Conservation (phyloP, 35 echinoderm and acorn worm genomes). For the Stichopus chloronotus region DNA sequence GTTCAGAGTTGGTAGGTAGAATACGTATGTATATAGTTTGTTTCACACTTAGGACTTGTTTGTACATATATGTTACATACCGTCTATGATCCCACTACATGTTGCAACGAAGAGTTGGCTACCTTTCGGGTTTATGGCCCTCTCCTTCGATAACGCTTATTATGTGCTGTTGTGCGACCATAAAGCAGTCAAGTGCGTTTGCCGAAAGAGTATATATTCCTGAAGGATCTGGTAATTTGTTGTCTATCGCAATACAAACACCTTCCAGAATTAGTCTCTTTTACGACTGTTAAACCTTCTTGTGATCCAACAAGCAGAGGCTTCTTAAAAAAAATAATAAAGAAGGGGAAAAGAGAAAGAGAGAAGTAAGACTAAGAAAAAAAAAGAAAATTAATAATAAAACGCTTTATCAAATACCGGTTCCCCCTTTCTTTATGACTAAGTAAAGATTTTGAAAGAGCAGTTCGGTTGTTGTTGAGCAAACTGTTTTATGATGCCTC, state of each 20-base stretch:
- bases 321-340: background rate
- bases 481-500: constrained; percentile 19
- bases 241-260: constrained; percentile 35
- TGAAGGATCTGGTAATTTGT: constrained; percentile 15
- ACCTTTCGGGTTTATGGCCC: background rate
- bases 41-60: background rate
- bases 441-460: constrained; percentile 12
- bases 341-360: background rate
- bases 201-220: constrained; percentile 33
- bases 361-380: background rate
- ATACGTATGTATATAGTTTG: background rate
- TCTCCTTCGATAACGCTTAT: constrained; percentile 25
- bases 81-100: background rate
- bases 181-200: constrained; percentile 53
- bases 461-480: background rate
- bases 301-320: constrained; percentile 19
- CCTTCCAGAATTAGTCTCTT: constrained; percentile 26
- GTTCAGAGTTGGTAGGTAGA: background rate
- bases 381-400: constrained; percentile 52
- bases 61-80: background rate
- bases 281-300: background rate
- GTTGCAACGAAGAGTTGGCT: background rate
- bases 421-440: background rate
- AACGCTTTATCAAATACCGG: constrained; percentile 46
- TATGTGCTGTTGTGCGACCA: constrained; percentile 22